Percentiles rank a stretch among this genome's conserved stretches.
Conservation (phyloP, 2,888 invertebrate genomes). For the Parapristionchus giblindavisi region DNA sequence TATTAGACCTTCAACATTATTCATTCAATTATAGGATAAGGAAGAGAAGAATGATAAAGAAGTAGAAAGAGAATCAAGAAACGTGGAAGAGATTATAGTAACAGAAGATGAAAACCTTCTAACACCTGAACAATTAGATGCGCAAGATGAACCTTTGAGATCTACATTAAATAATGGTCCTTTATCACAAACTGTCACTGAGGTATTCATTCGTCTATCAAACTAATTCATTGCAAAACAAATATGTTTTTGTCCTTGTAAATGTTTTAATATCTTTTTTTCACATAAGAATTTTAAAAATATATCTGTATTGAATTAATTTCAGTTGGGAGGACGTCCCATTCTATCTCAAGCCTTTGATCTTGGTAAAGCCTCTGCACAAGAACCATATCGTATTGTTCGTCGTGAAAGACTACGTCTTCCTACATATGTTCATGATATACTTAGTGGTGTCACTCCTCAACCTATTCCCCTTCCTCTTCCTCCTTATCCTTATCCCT, state of each 20-base stretch:
- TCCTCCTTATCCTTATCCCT: not conserved
- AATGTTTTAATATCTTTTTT: not conserved
- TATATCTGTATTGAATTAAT: not conserved
- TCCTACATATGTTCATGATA: constrained; percentile 35
- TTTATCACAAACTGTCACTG: constrained; percentile 37
- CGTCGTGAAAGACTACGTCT: constrained; percentile 35
- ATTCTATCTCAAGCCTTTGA: constrained; percentile 39
- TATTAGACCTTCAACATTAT: no score
- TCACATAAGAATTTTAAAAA: not conserved
- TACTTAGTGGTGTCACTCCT: constrained; percentile 34
- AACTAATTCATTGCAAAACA: not conserved
- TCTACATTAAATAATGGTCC: constrained; percentile 34
- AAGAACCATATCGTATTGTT: constrained; percentile 37
- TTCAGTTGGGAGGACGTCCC: constrained; percentile 38
- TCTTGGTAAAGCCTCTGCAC: constrained; percentile 30
- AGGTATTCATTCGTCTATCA: constrained; percentile 10
- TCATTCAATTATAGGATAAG: no score
- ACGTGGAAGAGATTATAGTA: constrained; percentile 30
- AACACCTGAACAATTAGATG: constrained; percentile 29
- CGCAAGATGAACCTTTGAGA: constrained; percentile 35
- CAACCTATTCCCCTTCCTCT: constrained; percentile 20
- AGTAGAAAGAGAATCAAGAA: not conserved
- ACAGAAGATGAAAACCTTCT: constrained; percentile 31
- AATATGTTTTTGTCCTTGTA: not conserved
- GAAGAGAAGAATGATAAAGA: not conserved